A percentile compares a stretch with the other conserved stretches of the same genome.
Evolutionary conservation across 1,140 invertebrate genomes (phyloP).

Genomic region (Mylabris phalerata): DNA sequence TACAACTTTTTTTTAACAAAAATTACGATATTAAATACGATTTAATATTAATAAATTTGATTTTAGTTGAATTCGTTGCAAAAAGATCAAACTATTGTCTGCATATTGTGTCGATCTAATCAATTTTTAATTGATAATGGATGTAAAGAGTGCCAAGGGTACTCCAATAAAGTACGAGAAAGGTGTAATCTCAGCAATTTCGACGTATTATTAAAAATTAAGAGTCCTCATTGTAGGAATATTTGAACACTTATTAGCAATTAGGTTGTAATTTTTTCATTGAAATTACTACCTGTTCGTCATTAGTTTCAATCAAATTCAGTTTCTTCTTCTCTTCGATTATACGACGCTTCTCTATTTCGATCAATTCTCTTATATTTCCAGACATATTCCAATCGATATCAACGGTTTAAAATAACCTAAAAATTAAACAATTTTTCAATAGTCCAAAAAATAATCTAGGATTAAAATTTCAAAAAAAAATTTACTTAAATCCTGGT

Average conservation of each 20-base stretch:
- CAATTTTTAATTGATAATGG: not conserved
- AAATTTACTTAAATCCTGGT: too few species aligned
- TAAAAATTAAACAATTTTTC: too few species aligned
- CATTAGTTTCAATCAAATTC: not conserved
- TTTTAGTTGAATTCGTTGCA: not conserved
- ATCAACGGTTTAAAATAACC: too few species aligned
- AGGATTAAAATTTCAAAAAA: too few species aligned
- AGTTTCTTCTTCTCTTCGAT: constrained; percentile 17
- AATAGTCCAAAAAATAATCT: too few species aligned
- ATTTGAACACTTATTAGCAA: not conserved
- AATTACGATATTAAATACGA: constrained; percentile 2
- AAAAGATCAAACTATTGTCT: not conserved
- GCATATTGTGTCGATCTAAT: not conserved
- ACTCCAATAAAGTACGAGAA: not conserved
- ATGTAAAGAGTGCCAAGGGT: not conserved
- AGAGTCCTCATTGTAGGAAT: not conserved
- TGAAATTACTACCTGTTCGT: constrained; percentile 1
- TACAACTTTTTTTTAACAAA: too few species aligned
- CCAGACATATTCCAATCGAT: constrained; percentile 3
- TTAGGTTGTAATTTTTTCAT: not conserved
- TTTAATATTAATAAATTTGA: constrained; percentile 2
- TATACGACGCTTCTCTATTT: constrained; percentile 16
- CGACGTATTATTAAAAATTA: not conserved
- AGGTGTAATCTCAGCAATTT: not conserved
- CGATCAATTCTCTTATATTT: constrained; percentile 19